Evolutionary conservation across 2,113 vertebrate genomes (phyloP).

Genomic region (Eulemur macaco): DNA sequence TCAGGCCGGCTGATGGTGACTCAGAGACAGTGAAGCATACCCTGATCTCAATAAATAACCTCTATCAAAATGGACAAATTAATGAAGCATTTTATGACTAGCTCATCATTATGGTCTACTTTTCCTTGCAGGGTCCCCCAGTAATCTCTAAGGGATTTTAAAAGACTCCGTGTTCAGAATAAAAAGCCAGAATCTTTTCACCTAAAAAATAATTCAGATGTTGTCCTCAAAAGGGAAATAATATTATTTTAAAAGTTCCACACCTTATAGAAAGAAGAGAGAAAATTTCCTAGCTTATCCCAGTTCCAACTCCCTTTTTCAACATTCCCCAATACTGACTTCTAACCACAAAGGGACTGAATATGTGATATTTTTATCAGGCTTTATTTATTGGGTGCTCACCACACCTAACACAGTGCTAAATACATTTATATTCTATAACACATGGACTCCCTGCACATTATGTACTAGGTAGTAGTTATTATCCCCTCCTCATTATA

Average conservation of each 20-base stretch:
- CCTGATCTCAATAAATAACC: conserved; percentile 65
- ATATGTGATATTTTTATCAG: neutral
- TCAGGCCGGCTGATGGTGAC: neutral
- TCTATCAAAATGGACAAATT: conserved; percentile 59
- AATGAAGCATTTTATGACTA: conserved; percentile 69
- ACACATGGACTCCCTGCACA: neutral
- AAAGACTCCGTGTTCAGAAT: neutral
- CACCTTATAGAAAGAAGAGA: neutral
- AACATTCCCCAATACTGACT: neutral
- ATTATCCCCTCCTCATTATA: neutral
- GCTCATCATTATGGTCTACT: conserved; percentile 39
- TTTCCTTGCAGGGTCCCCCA: neutral
- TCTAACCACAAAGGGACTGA: neutral
- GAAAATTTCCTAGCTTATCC: neutral
- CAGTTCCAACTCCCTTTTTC: neutral
- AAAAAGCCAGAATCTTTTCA: conserved; percentile 15
- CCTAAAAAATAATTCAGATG: conserved; percentile 3
- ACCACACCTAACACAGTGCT: neutral
- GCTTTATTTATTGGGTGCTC: neutral
- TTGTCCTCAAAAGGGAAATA: neutral
- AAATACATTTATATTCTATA: neutral
- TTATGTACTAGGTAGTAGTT: neutral
- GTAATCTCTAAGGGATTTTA: conserved; percentile 18
- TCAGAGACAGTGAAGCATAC: neutral
- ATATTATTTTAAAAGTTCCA: neutral